phyloP scores from a whole-genome alignment of 2,888 invertebrate genomes.

The Dynastes tityus region DNA sequence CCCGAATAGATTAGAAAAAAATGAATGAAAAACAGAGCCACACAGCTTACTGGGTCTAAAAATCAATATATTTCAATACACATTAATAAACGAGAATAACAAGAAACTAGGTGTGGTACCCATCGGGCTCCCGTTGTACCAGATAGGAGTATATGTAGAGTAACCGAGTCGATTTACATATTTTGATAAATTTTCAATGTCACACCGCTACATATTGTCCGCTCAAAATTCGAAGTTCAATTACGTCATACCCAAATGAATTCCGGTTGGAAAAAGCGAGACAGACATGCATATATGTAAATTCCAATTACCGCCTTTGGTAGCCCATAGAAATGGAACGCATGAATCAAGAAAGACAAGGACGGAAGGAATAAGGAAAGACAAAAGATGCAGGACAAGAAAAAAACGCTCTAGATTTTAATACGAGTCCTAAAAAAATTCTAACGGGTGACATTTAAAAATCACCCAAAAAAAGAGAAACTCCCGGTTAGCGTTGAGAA shows the following conservation, averaged over 20 bases:
- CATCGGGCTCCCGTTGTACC: neutral
- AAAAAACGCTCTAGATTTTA: constrained; percentile 19
- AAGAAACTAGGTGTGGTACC: constrained; percentile 27
- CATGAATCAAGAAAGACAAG: neutral
- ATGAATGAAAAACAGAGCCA: too few species aligned
- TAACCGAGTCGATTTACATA: constrained; percentile 24
- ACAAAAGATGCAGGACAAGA: neutral
- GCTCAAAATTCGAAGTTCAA: constrained; percentile 26
- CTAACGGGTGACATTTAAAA: constrained; percentile 23
- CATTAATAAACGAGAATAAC: constrained; percentile 9
- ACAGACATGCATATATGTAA: neutral
- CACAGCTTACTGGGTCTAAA: neutral
- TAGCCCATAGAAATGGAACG: constrained; percentile 2
- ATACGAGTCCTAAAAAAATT: neutral
- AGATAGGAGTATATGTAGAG: neutral
- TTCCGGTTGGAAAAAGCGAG: constrained; percentile 13
- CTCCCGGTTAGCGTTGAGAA: neutral
- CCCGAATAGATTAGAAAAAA: too few species aligned
- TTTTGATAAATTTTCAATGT: constrained; percentile 44
- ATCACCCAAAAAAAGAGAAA: constrained; percentile 21
- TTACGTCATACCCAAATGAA: constrained; percentile 18
- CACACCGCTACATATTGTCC: constrained; percentile 31
- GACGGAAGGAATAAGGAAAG: neutral
- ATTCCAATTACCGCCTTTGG: neutral
- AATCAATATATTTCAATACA: constrained; percentile 2